These are phyloP conservation scores for Carcinoscorpius rotundicauda DNA, from an alignment of 1,140 invertebrate genomes.

Conservation along the genomic window DNA sequence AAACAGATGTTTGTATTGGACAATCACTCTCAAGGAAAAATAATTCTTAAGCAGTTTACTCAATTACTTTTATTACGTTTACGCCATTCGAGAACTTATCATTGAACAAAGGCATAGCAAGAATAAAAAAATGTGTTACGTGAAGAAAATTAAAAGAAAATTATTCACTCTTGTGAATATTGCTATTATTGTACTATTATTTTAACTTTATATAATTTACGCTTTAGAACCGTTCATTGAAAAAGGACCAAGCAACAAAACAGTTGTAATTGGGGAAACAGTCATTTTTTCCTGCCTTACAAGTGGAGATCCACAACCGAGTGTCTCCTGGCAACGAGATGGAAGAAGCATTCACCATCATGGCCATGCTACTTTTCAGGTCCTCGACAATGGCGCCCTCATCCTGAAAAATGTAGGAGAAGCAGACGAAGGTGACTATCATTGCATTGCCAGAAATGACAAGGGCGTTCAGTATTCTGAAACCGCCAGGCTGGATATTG, in stretches of 20 bases:
- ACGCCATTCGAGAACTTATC: too few relatives aligned
- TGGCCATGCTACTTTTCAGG: constrained; percentile 7
- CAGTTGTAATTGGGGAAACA: constrained; percentile 78
- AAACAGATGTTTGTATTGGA: too few relatives aligned
- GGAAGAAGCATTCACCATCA: constrained; percentile 10
- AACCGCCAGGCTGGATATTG: constrained; percentile 17
- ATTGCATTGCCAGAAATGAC: constrained; percentile 20
- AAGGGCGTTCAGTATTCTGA: constrained; percentile 16
- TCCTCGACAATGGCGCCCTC: constrained; percentile 17
- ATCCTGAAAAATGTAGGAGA: constrained; percentile 19
- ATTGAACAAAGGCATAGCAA: too few relatives aligned
- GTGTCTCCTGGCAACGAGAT: constrained; percentile 69
- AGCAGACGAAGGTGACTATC: constrained; percentile 21
- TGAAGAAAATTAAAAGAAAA: too few relatives aligned
- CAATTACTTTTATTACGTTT: too few relatives aligned
- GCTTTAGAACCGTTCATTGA: constrained; percentile 75
- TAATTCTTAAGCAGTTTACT: too few relatives aligned
- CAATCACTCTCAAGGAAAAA: too few relatives aligned
- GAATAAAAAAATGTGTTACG: too few relatives aligned
- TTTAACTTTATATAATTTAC: background rate
- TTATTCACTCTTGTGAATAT: too few relatives aligned
- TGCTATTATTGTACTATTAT: too few relatives aligned
- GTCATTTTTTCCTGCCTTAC: constrained; percentile 75
- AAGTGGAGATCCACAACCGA: constrained; percentile 70
- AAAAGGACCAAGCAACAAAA: constrained; percentile 73